phyloP scores from a whole-genome alignment of 1,140 invertebrate genomes.

The Agrilus planipennis region DNA sequence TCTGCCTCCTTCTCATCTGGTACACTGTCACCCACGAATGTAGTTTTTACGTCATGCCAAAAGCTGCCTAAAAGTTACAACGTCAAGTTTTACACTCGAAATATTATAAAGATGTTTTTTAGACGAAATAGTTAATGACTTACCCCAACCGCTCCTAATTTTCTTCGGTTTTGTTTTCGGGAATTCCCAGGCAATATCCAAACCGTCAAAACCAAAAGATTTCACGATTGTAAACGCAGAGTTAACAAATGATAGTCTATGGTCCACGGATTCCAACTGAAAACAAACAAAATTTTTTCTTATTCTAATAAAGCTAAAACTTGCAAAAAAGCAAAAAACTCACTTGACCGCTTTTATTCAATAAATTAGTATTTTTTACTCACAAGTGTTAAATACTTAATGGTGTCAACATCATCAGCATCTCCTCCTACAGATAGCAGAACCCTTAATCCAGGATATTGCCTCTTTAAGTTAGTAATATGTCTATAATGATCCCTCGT shows the following conservation, averaged over 20 bases:
- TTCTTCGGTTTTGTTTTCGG: slow-evolving; percentile 65
- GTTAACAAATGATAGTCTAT: slow-evolving; percentile 60
- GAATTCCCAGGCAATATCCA: slow-evolving; percentile 80
- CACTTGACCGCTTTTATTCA: too few relatives aligned
- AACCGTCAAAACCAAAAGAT: slow-evolving; percentile 74
- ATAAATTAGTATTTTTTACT: too few relatives aligned
- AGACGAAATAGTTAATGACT: slow-evolving; percentile 17
- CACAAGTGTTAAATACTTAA: slow-evolving; percentile 54
- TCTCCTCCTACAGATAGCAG: slow-evolving; percentile 66
- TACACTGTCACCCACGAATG: slow-evolving; percentile 54
- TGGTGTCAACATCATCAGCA: slow-evolving; percentile 47
- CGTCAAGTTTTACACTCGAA: neutral
- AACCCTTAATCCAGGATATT: slow-evolving; percentile 61
- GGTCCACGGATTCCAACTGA: slow-evolving; percentile 57
- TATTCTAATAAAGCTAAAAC: too few relatives aligned
- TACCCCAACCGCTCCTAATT: slow-evolving; percentile 51
- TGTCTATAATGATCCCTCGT: slow-evolving; percentile 57
- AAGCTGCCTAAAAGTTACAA: neutral
- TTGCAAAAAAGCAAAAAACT: too few relatives aligned
- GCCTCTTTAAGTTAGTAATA: slow-evolving; percentile 55
- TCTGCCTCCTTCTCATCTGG: slow-evolving; percentile 64
- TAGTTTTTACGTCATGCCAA: slow-evolving; percentile 44
- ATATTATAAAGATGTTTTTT: neutral
- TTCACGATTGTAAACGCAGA: slow-evolving; percentile 55
- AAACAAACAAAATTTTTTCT: too few relatives aligned